Percentiles rank a stretch among this genome's conserved stretches.
phyloP scores from a whole-genome alignment of 1,140 invertebrate species.

The Micrasema minimum region DNA sequence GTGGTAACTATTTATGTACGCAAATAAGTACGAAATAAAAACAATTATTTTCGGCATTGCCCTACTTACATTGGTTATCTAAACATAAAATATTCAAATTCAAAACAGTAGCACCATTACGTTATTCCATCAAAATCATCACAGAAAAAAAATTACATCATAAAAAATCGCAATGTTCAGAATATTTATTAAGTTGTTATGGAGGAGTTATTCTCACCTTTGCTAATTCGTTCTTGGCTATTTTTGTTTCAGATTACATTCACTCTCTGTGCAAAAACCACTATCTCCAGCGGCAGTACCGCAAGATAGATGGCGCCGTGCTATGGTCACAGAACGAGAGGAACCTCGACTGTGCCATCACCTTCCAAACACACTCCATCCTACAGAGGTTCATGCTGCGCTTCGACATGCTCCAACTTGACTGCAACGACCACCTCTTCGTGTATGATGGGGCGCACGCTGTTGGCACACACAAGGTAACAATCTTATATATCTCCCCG shows the following conservation, averaged over 20 bases:
- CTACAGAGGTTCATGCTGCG: conserved; percentile 93
- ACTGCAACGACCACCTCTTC: conserved; percentile 93
- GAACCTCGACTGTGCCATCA: conserved; percentile 90
- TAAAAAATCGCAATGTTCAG: no score
- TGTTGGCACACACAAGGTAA: conserved; percentile 86
- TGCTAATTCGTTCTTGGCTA: background rate
- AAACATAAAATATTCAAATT: no score
- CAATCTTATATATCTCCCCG: conserved; percentile 20
- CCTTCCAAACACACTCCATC: conserved; percentile 93
- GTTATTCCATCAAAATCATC: no score
- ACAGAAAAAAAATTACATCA: no score
- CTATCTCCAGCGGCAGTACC: conserved; percentile 85
- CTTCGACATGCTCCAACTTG: conserved; percentile 82
- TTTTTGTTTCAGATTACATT: conserved; percentile 78
- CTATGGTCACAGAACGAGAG: conserved; percentile 88
- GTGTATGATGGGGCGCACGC: conserved; percentile 93
- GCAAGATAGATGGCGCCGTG: conserved; percentile 91
- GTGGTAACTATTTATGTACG: no score
- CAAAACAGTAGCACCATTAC: no score
- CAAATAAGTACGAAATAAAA: no score
- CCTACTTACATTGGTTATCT: no score
- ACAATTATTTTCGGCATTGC: no score
- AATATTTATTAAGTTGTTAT: no score
- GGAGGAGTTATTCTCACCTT: no score
- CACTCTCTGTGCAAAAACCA: conserved; percentile 86